Conservation (phyloP, 1,140 invertebrate species). For the Drosophila sulfurigaster region DNA sequence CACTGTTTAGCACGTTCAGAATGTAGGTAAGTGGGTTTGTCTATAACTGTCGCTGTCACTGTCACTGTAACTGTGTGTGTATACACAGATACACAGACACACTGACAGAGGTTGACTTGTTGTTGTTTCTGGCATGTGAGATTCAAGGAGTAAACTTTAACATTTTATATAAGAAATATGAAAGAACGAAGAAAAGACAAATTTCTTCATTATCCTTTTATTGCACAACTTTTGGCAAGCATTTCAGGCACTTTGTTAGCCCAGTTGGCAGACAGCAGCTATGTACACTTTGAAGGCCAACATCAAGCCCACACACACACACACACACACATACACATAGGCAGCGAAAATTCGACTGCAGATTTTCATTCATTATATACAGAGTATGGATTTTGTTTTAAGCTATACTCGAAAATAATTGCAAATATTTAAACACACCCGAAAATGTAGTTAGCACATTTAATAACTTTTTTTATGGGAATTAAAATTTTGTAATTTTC, state of each 20-base stretch:
- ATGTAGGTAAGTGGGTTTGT: constrained; percentile 74
- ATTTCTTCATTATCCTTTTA: constrained; percentile 6
- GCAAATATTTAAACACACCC: constrained; percentile 48
- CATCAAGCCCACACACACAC: constrained; percentile 42
- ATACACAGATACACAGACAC: constrained; percentile 17
- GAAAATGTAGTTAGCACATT: constrained; percentile 39
- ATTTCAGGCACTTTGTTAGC: constrained; percentile 1
- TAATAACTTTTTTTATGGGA: not conserved
- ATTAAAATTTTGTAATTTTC: constrained; percentile 2
- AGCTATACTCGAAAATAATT: not conserved
- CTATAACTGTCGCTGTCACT: constrained; percentile 14
- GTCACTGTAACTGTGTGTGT: constrained; percentile 33
- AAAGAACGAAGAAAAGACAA: not conserved
- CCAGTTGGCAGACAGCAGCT: constrained; percentile 17
- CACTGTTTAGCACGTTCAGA: constrained; percentile 68
- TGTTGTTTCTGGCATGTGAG: constrained; percentile 56
- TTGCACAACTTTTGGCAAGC: constrained; percentile 26
- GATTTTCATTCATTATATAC: not conserved
- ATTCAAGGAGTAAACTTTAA: not conserved
- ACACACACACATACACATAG: not conserved
- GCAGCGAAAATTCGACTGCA: not conserved
- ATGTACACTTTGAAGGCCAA: constrained; percentile 70
- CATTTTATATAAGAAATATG: not conserved
- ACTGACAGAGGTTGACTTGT: constrained; percentile 54
- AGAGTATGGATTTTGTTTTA: not conserved